These are phyloP conservation scores for Rhizomys pruinosus DNA, from an alignment of 2,113 vertebrate genomes.

Conservation along the genomic window DNA sequence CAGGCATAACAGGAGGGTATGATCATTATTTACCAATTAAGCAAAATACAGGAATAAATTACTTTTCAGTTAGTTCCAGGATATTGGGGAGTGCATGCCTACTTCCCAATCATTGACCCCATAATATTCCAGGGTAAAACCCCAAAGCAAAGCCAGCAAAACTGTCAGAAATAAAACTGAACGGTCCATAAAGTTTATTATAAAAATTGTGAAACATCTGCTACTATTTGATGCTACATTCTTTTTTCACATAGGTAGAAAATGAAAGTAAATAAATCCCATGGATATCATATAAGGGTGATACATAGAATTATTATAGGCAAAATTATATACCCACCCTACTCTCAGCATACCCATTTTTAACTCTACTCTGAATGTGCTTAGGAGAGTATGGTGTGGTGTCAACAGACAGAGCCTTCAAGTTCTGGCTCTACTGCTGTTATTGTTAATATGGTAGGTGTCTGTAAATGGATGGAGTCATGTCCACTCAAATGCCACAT, in stretches of 20 bases:
- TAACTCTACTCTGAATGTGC: background rate
- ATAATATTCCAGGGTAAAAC: background rate
- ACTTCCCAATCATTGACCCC: background rate
- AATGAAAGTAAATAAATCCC: background rate
- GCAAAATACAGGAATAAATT: background rate
- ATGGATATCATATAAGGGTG: background rate
- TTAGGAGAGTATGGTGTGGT: background rate
- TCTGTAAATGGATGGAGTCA: background rate
- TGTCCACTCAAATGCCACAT: background rate
- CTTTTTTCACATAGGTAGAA: background rate
- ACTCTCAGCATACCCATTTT: background rate
- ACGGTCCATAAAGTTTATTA: background rate
- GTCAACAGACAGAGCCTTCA: background rate
- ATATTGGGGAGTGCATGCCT: too few relatives aligned
- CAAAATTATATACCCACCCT: too few relatives aligned
- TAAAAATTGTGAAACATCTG: conserved; percentile 16
- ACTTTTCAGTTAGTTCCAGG: background rate
- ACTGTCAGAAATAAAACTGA: background rate
- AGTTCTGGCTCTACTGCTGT: background rate
- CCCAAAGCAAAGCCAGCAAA: background rate
- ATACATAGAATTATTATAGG: background rate
- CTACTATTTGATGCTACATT: background rate
- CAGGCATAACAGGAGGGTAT: background rate
- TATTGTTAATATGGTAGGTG: background rate
- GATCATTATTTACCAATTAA: background rate